Base-by-base conservation (phyloP, 2,888 invertebrate genomes). In the Cylindroiulus punctatus region DNA sequence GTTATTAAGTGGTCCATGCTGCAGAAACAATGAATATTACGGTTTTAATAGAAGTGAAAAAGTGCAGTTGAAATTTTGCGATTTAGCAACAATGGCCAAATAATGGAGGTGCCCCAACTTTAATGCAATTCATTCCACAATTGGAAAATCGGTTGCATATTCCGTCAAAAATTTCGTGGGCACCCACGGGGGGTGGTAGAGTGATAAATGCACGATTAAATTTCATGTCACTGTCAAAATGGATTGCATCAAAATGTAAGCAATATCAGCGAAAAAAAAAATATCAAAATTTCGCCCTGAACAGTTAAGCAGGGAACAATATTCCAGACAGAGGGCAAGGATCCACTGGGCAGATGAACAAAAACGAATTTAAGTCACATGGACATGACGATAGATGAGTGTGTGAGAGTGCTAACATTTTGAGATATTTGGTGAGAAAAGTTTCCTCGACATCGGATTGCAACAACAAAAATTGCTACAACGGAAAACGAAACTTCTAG, bases 1-100 rank as follows among this genome's bases (percentile, higher is more conserved):
- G 36, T 32, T 36, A 36, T 81, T 81, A 81, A 32, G 81, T 81
- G 81, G 81, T 81, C 81, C 81, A 81, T 81, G 81, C 81, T 81
- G 81, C 81, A 81, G 81, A 81, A 81, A 81, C 36, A 81, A 81
- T 81, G 52, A 52, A 52, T 19, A 52, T 52, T 52, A 52, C 19
- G 52, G 17, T 19, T 52, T 52, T 52, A 52, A 52, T 52, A 52
- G 52, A 52, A 19, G 52, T 52, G 52, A 52, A 52, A 52, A 52
- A 52, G 52, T 17, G 52, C 52, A 52, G 12, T 42, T 42, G 42
- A 42, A 42, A 42, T 8, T 52, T 52, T 52, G n/a, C 52, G 52
- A 17, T 52, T 52, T 19, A 8, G 52, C 52, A 52, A 52, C 52
- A 52, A 52, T 52, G 52, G 52, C 52, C 52, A 52, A 52, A 4